phyloP scores from a whole-genome alignment of 2,888 invertebrate genomes.

The Odontocolon sp. region DNA sequence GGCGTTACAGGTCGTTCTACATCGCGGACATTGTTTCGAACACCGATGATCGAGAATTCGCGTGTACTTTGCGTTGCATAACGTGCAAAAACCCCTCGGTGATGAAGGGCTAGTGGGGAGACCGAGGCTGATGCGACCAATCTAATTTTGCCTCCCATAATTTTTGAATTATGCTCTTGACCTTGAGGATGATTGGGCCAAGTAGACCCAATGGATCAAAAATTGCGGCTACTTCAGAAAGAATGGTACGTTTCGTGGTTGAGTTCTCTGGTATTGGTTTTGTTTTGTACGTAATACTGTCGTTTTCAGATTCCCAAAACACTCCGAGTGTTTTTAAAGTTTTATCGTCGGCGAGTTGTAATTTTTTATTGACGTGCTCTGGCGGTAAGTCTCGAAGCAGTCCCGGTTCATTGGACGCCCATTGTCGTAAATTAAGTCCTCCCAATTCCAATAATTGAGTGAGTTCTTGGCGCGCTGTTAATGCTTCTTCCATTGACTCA shows the following conservation, averaged over 20 bases:
- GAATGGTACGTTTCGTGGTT: conserved; percentile 57
- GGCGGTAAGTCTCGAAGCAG: conserved; percentile 31
- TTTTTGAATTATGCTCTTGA: conserved; percentile 62
- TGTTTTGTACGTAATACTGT: conserved; percentile 47
- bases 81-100: too few species aligned
- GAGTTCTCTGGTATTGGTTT: background rate
- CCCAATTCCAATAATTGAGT: conserved; percentile 31
- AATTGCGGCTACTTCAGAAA: conserved; percentile 62
- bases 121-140: too few species aligned
- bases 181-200: conserved; percentile 58
- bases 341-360: conserved; percentile 8
- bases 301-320: conserved; percentile 43
- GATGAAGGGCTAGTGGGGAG: too few species aligned
- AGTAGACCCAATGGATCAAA: conserved; percentile 64
- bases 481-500: conserved; percentile 5
- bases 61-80: too few species aligned
- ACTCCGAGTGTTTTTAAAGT: conserved; percentile 55
- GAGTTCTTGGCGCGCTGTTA: conserved; percentile 42
- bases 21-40: too few species aligned
- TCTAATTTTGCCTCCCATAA: conserved; percentile 61
- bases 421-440: conserved; percentile 56
- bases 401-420: conserved; percentile 60
- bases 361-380: conserved; percentile 27
- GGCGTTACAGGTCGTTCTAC: too few species aligned
- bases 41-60: too few species aligned